Percentiles rank a stretch among this genome's conserved stretches.
Evolutionary conservation across 1,140 invertebrate genomes (phyloP).

Genomic region (Lutraria rhynchaena): DNA sequence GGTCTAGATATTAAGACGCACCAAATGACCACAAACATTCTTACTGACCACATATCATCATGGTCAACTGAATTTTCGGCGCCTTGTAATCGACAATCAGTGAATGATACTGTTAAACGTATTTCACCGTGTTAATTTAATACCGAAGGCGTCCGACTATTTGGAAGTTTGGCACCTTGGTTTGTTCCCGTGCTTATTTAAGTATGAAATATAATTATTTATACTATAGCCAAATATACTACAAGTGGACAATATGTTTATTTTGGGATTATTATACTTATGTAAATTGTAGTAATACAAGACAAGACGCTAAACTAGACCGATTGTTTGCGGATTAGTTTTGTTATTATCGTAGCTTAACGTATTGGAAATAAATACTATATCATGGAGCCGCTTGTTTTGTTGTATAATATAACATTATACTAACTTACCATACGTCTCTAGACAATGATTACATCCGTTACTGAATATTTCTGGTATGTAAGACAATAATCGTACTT

Average conservation of each 20-base stretch:
- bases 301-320: neutral
- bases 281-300: slow-evolving; percentile 27
- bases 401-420: too few relatives aligned
- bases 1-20: neutral
- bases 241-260: slow-evolving; percentile 20
- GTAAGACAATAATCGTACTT: too few relatives aligned
- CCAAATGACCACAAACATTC: slow-evolving; percentile 10
- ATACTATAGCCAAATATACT: neutral
- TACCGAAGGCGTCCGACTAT: slow-evolving; percentile 49
- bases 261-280: slow-evolving; percentile 39
- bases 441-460: too few relatives aligned
- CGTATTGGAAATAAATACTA: slow-evolving; percentile 10
- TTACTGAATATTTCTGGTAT: too few relatives aligned
- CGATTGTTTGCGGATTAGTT: too few relatives aligned
- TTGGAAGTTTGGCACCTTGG: slow-evolving; percentile 40
- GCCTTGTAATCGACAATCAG: slow-evolving; percentile 27
- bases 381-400: too few relatives aligned
- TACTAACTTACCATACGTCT: too few relatives aligned
- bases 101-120: slow-evolving; percentile 12
- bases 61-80: slow-evolving; percentile 38
- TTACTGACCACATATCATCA: too few relatives aligned
- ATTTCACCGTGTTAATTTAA: slow-evolving; percentile 41
- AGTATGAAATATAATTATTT: slow-evolving; percentile 49
- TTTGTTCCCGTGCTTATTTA: slow-evolving; percentile 6
- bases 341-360: slow-evolving; percentile 5